Evolutionary conservation across 2,113 vertebrate species (phyloP).

Genomic region (Progne subis): DNA sequence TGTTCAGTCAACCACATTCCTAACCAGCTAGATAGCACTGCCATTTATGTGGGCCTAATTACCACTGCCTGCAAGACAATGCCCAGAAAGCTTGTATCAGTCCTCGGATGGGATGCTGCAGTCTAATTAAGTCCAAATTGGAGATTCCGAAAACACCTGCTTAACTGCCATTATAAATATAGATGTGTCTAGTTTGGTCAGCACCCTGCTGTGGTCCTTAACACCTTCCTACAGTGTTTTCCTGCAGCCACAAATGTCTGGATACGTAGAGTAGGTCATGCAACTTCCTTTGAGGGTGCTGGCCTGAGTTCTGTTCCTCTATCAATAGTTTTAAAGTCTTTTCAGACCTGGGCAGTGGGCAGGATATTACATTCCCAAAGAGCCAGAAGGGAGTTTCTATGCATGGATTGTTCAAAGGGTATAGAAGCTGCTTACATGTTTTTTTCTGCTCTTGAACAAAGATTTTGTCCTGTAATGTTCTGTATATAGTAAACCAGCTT

Average conservation of each 20-base stretch:
- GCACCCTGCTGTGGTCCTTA: not conserved
- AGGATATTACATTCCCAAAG: fast-evolving
- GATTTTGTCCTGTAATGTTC: not conserved
- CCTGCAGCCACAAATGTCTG: not conserved
- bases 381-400: not conserved
- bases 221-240: not conserved
- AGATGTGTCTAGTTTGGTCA: not conserved
- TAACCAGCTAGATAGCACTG: not conserved
- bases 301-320: not conserved
- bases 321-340: not conserved
- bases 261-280: not conserved
- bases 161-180: not conserved
- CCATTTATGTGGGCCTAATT: not conserved
- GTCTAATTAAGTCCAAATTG: not conserved
- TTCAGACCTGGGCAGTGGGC: not conserved
- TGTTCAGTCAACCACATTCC: not conserved
- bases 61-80: not conserved
- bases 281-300: not conserved
- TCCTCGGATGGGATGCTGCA: not conserved
- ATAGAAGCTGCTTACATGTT: not conserved
- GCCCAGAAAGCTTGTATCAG: not conserved
- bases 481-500: not conserved
- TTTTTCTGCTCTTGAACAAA: not conserved
- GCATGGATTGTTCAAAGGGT: not conserved
- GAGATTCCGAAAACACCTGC: not conserved